Conservation (phyloP, 2,888 invertebrate species). For the Macrosiphum euphorbiae region DNA sequence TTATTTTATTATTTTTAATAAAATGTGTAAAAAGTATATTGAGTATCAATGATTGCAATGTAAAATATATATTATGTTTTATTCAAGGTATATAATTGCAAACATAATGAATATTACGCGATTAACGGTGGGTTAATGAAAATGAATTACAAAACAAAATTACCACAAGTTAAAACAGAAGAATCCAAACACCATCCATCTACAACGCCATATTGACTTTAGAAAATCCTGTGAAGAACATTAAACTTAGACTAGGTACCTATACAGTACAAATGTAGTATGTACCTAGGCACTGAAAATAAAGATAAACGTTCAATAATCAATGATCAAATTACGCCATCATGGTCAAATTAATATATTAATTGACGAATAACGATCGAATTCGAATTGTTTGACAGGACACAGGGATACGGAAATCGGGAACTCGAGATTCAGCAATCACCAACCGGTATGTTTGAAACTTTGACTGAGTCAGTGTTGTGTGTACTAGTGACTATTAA, state of each 20-base stretch:
- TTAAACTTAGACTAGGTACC: neutral
- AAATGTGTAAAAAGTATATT: too few species aligned
- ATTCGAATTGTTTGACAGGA: neutral
- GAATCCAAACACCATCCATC: neutral
- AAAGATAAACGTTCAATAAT: neutral
- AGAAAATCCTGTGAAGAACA: neutral
- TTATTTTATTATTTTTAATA: too few species aligned
- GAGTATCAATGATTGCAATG: too few species aligned
- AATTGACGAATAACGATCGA: neutral
- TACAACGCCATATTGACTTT: neutral
- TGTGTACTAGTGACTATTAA: too few species aligned
- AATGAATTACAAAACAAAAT: neutral
- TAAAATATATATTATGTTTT: too few species aligned
- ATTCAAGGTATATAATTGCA: too few species aligned
- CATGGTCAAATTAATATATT: neutral
- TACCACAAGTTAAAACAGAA: neutral
- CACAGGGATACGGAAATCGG: neutral
- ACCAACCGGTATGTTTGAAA: too few species aligned
- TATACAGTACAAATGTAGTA: neutral
- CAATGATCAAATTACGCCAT: neutral
- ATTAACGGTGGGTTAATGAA: neutral
- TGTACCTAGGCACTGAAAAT: neutral
- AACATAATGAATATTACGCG: too few species aligned
- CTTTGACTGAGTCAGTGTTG: too few species aligned
- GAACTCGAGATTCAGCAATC: neutral